Evolutionary conservation across 2,113 vertebrate genomes (phyloP).

Genomic region (Sinocyclocheilus anshuiensis): DNA sequence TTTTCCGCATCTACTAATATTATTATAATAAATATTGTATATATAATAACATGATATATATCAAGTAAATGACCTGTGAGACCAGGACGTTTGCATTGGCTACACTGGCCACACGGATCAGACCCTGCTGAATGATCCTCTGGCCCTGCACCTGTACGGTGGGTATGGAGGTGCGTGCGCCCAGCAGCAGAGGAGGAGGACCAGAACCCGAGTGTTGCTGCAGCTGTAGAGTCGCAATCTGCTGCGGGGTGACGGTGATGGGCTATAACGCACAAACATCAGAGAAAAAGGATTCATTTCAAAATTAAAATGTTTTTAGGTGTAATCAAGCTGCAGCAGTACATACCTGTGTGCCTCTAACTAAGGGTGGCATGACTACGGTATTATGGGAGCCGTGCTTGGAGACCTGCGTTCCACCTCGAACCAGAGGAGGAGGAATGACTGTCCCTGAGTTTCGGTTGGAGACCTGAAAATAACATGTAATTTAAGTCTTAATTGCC

Average conservation of each 20-base stretch:
- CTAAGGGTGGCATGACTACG: constrained; percentile 92
- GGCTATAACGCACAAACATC: constrained; percentile 65
- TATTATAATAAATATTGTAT: not conserved
- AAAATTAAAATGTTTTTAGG: not conserved
- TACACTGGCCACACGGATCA: constrained; percentile 94
- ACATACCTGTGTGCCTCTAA: constrained; percentile 91
- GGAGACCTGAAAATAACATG: constrained; percentile 66
- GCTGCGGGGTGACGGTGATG: constrained; percentile 84
- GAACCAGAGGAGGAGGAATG: constrained; percentile 92
- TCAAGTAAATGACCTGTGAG: constrained; percentile 72
- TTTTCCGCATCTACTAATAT: not conserved
- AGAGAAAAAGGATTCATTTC: not conserved
- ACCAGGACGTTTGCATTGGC: constrained; percentile 90
- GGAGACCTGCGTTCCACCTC: constrained; percentile 88
- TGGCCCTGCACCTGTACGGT: constrained; percentile 94
- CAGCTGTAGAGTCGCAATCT: constrained; percentile 90
- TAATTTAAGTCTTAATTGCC: not conserved
- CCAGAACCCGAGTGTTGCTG: constrained; percentile 86
- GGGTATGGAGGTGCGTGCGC: constrained; percentile 89
- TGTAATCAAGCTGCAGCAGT: not conserved
- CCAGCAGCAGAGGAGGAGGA: constrained; percentile 90
- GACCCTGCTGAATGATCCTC: constrained; percentile 95
- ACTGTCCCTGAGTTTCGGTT: constrained; percentile 85
- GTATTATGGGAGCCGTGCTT: constrained; percentile 83
- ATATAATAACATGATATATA: not conserved